phyloP scores from a whole-genome alignment of 2,888 invertebrate species.

The Hirudinaria manillensis region DNA sequence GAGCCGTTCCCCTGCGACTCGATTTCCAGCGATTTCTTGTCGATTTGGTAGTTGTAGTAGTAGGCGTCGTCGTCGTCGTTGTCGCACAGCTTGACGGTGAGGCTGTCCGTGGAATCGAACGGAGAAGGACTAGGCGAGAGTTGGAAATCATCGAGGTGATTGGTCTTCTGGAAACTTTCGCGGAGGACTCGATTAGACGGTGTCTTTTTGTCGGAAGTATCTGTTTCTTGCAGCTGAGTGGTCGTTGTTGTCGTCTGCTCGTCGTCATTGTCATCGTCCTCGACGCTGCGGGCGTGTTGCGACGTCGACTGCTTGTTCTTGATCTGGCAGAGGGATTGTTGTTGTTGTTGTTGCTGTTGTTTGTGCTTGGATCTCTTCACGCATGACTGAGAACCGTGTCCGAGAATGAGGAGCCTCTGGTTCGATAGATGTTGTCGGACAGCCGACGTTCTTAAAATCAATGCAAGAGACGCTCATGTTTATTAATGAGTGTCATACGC shows the following conservation, averaged over 20 bases:
- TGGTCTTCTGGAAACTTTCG: background rate
- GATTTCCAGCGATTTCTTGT: background rate
- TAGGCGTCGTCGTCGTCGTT: background rate
- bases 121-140: background rate
- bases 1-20: background rate
- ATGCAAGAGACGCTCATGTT: too few species aligned
- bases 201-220: background rate
- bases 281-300: too few species aligned
- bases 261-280: too few species aligned
- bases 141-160: background rate
- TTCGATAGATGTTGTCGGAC: too few species aligned
- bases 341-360: too few species aligned
- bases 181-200: background rate
- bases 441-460: too few species aligned
- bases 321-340: too few species aligned
- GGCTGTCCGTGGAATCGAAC: slow-evolving; percentile 3
- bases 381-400: too few species aligned
- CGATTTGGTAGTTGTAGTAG: background rate
- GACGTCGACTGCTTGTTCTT: too few species aligned
- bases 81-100: slow-evolving; percentile 1
- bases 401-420: too few species aligned
- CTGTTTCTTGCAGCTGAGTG: background rate
- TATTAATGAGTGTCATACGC: too few species aligned
- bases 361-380: too few species aligned
- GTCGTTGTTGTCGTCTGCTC: background rate